These are phyloP conservation scores for Crotophaga sulcirostris DNA, from an alignment of 2,113 vertebrate species.

Conservation along the genomic window DNA sequence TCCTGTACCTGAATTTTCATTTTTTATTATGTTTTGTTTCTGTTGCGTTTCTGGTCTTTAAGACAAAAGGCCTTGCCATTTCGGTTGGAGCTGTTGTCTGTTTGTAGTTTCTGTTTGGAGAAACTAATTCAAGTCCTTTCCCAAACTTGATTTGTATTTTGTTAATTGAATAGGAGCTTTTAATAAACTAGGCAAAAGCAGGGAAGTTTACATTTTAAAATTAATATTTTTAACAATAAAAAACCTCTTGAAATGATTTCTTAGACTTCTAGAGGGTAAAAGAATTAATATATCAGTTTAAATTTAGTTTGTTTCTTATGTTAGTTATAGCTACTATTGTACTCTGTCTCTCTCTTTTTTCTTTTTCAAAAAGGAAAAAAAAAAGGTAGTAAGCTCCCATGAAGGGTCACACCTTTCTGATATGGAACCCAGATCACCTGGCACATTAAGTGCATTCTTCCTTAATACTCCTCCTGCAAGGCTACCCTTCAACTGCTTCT, in stretches of 20 bases:
- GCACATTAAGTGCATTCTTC: background rate
- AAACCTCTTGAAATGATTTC: background rate
- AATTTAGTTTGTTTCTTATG: background rate
- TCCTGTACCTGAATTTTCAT: slow-evolving; percentile 92
- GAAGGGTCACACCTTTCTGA: background rate
- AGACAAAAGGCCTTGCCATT: slow-evolving; percentile 73
- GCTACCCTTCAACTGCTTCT: background rate
- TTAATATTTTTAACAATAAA: background rate
- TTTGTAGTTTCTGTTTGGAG: slow-evolving; percentile 7
- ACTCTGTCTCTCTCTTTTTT: too few relatives aligned
- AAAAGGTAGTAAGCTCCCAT: background rate
- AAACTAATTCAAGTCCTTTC: slow-evolving; percentile 22
- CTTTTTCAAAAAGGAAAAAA: background rate
- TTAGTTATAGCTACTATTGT: background rate
- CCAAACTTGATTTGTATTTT: slow-evolving; percentile 20
- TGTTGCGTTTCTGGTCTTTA: slow-evolving; percentile 71
- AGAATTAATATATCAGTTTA: background rate
- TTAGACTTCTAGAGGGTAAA: background rate
- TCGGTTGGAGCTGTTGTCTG: slow-evolving; percentile 37
- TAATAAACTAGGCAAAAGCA: background rate
- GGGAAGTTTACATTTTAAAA: background rate
- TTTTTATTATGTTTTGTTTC: slow-evolving; percentile 88
- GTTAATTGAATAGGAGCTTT: slow-evolving; percentile 24
- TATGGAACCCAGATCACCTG: background rate
- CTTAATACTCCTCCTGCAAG: background rate